A percentile compares a stretch with the other conserved stretches of the same genome.
phyloP scores from a whole-genome alignment of 2,888 invertebrate genomes.

The Periphyllus acericola region DNA sequence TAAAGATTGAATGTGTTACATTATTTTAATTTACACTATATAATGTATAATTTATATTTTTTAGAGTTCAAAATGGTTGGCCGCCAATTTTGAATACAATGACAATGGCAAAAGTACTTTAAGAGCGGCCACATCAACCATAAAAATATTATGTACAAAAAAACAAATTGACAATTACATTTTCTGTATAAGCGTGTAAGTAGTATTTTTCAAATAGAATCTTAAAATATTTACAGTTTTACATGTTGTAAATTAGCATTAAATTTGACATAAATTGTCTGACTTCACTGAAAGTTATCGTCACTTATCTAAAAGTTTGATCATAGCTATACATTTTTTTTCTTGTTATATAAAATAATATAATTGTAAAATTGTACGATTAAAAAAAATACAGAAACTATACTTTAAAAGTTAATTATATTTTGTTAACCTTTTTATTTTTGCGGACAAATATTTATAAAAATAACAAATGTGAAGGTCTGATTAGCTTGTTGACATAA shows the following conservation, averaged over 20 bases:
- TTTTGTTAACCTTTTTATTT: slow-evolving; percentile 53
- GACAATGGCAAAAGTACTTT: slow-evolving; percentile 59
- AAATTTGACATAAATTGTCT: slow-evolving; percentile 41
- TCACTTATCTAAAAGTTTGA: slow-evolving; percentile 33
- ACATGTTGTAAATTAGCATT: slow-evolving; percentile 51
- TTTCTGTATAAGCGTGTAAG: slow-evolving; percentile 56
- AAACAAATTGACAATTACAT: slow-evolving; percentile 48
- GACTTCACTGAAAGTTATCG: slow-evolving; percentile 27
- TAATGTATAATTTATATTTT: neutral
- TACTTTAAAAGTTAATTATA: slow-evolving; percentile 44
- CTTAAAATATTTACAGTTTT: slow-evolving; percentile 38
- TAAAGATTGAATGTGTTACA: too few relatives aligned
- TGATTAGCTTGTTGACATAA: slow-evolving; percentile 37
- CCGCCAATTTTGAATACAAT: slow-evolving; percentile 50
- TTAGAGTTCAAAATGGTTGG: slow-evolving; percentile 47
- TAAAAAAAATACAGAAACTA: slow-evolving; percentile 37
- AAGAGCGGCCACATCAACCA: slow-evolving; percentile 56
- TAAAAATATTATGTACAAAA: slow-evolving; percentile 52
- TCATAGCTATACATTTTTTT: slow-evolving; percentile 8
- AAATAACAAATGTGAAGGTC: slow-evolving; percentile 56
- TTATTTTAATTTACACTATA: too few relatives aligned
- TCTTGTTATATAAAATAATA: slow-evolving; percentile 47
- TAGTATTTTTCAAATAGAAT: slow-evolving; percentile 52
- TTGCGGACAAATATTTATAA: slow-evolving; percentile 53
- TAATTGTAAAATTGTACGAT: slow-evolving; percentile 50